Conservation (phyloP, 2,113 vertebrate species). For the Microtus pennsylvanicus region DNA sequence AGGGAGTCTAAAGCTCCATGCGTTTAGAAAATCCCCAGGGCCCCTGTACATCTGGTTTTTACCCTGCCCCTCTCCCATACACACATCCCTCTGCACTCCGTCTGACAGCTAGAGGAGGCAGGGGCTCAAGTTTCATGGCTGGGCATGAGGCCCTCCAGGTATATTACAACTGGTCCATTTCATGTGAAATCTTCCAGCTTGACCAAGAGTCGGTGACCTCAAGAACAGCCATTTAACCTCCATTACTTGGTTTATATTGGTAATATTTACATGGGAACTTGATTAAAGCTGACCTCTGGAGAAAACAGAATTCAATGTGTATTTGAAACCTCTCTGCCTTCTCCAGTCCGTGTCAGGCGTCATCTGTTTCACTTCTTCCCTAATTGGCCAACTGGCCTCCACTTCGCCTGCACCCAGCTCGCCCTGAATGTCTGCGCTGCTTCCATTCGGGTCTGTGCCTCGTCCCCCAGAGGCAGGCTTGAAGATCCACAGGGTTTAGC, state of each 20-base stretch:
- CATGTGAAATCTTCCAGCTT: conserved; percentile 78
- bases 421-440: neutral
- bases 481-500: neutral
- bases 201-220: conserved; percentile 79
- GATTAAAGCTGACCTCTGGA: conserved; percentile 80
- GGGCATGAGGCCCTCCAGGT: conserved; percentile 68
- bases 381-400: conserved; percentile 65
- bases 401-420: neutral
- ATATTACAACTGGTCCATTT: conserved; percentile 70
- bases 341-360: conserved; percentile 65
- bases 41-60: neutral
- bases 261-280: conserved; percentile 76
- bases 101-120: neutral
- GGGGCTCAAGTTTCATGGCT: conserved; percentile 66
- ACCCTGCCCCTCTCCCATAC: neutral
- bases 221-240: conserved; percentile 72
- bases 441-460: neutral
- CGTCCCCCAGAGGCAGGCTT: neutral
- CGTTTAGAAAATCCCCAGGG: conserved; percentile 5
- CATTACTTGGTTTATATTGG: conserved; percentile 79
- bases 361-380: conserved; percentile 72
- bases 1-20: neutral
- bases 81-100: neutral
- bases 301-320: conserved; percentile 62
- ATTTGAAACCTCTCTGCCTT: conserved; percentile 42